A percentile compares a stretch with the other conserved stretches of the same genome.
Evolutionary conservation across 2,888 invertebrate genomes (phyloP).

Genomic region (Ophion slaviceki): DNA sequence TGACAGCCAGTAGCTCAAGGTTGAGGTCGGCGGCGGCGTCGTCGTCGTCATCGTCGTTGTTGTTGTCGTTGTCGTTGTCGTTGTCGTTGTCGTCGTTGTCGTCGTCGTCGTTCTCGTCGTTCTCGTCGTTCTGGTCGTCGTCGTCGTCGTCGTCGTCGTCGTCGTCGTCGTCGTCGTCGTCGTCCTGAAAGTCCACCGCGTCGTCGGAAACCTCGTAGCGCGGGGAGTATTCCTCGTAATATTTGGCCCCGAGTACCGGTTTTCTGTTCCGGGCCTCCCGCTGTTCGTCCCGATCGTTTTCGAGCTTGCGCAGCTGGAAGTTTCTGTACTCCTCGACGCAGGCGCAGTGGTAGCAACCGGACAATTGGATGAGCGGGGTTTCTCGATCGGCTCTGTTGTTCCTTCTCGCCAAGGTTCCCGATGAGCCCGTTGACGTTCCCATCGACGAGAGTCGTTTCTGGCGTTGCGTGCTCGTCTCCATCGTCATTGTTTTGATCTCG

Average conservation of each 20-base stretch:
- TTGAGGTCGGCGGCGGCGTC: constrained; percentile 68
- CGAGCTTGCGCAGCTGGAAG: constrained; percentile 83
- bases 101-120: constrained; percentile 3
- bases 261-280: too few relatives aligned
- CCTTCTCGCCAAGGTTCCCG: constrained; percentile 75
- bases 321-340: constrained; percentile 90
- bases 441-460: constrained; percentile 41
- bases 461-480: constrained; percentile 73
- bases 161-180: constrained; percentile 62
- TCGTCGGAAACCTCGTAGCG: too few relatives aligned
- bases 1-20: constrained; percentile 34
- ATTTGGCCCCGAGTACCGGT: too few relatives aligned
- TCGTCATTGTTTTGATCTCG: constrained; percentile 84
- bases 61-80: constrained; percentile 50
- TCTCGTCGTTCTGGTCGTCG: constrained; percentile 60
- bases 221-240: too few relatives aligned
- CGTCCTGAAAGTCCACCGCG: not conserved
- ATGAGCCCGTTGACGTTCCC: constrained; percentile 59
- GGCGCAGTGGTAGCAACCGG: constrained; percentile 91
- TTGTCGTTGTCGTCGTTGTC: not conserved
- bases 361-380: constrained; percentile 87
- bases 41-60: constrained; percentile 65
- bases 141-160: constrained; percentile 62
- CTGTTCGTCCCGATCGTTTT: constrained; percentile 64
- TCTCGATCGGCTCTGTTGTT: constrained; percentile 82